These are phyloP conservation scores for Spea multiplicata DNA, from an alignment of 2,113 vertebrate genomes.

Conservation along the genomic window DNA sequence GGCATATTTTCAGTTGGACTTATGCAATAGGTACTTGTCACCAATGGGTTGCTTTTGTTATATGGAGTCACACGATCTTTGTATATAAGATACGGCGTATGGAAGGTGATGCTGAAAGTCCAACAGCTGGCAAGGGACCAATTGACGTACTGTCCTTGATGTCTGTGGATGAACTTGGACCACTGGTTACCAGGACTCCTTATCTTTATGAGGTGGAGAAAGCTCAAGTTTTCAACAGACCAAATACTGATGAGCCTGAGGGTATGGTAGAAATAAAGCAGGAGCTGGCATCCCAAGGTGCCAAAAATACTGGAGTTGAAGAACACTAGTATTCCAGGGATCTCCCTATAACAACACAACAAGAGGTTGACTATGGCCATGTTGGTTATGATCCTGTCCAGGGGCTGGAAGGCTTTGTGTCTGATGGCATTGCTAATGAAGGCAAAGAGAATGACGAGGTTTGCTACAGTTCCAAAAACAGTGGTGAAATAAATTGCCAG, in stretches of 20 bases:
- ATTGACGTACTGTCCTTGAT: conserved; percentile 37
- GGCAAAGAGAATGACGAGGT: conserved; percentile 38
- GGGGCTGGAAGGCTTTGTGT: conserved; percentile 38
- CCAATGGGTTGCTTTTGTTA: background rate
- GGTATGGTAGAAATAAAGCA: conserved; percentile 28
- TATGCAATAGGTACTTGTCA: conserved; percentile 40
- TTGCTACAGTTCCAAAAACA: conserved; percentile 32
- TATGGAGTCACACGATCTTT: background rate
- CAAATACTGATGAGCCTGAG: conserved; percentile 49
- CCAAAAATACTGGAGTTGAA: background rate
- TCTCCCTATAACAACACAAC: conserved; percentile 40
- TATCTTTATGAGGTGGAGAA: conserved; percentile 51
- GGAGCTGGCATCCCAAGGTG: background rate
- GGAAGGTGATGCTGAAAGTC: conserved; percentile 43
- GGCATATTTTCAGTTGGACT: conserved; percentile 12
- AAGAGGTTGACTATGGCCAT: conserved; percentile 46
- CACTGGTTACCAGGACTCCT: conserved; percentile 24
- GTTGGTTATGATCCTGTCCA: conserved; percentile 46
- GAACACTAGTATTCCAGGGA: conserved; percentile 32
- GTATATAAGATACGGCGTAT: conserved; percentile 38
- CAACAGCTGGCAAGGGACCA: conserved; percentile 31
- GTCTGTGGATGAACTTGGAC: conserved; percentile 37
- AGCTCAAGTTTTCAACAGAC: conserved; percentile 47
- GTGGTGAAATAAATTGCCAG: conserved; percentile 39
- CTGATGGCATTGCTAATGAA: conserved; percentile 37